These are phyloP conservation scores for Lochmaea crataegi DNA, from an alignment of 2,888 invertebrate species.

Conservation along the genomic window DNA sequence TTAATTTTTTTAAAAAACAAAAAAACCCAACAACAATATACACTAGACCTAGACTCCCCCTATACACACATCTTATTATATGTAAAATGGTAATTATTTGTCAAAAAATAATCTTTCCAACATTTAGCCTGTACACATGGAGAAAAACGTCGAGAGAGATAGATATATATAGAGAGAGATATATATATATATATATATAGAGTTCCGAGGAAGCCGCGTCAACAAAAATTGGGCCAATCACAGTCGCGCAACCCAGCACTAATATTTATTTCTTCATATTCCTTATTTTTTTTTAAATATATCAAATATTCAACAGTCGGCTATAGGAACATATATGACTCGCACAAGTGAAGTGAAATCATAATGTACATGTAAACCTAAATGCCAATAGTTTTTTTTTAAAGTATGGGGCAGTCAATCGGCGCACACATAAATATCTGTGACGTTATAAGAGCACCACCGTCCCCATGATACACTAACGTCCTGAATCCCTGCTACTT, in stretches of 20 bases:
- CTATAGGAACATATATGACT: slow-evolving; percentile 61
- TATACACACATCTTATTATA: slow-evolving; percentile 61
- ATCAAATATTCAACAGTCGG: slow-evolving; percentile 60
- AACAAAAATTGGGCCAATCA: slow-evolving; percentile 60
- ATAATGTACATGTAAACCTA: slow-evolving; percentile 58
- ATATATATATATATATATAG: slow-evolving; percentile 3
- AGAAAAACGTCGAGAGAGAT: slow-evolving; percentile 50
- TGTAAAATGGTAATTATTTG: slow-evolving; percentile 64
- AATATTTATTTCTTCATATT: slow-evolving; percentile 45
- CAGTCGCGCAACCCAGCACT: slow-evolving; percentile 61
- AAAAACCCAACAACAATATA: slow-evolving; percentile 63
- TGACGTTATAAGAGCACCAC: slow-evolving; percentile 34
- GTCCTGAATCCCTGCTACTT: slow-evolving; percentile 59
- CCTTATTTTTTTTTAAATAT: slow-evolving; percentile 49
- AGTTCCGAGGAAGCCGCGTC: slow-evolving; percentile 52
- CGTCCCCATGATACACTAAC: slow-evolving; percentile 30
- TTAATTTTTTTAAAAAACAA: slow-evolving; percentile 38
- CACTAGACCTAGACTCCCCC: slow-evolving; percentile 63
- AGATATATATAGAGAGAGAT: slow-evolving; percentile 24
- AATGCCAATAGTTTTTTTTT: slow-evolving; percentile 44
- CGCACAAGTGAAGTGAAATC: slow-evolving; percentile 57
- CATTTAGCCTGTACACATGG: slow-evolving; percentile 63
- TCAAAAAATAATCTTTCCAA: slow-evolving; percentile 64
- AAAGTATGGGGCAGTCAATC: slow-evolving; percentile 49
- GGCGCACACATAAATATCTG: slow-evolving; percentile 38